These are phyloP conservation scores for Colletes latitarsis DNA, from an alignment of 1,140 invertebrate species.

Conservation along the genomic window DNA sequence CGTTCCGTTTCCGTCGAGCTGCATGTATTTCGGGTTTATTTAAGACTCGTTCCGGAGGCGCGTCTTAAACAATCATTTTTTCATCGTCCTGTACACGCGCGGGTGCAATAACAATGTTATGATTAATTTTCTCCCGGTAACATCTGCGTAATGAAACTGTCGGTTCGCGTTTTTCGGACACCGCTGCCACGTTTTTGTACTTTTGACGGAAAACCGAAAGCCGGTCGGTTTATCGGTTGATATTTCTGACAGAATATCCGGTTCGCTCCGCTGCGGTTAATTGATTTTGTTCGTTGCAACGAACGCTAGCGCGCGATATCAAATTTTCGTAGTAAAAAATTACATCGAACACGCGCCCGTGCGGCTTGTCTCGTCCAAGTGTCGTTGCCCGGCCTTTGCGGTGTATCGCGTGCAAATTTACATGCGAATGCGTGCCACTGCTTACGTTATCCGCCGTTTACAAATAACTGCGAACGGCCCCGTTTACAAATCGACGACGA, in stretches of 20 bases:
- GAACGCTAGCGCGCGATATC: constrained; percentile 20
- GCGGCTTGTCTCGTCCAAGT: constrained; percentile 40
- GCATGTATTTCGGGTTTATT: no score
- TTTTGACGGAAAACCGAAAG: neutral
- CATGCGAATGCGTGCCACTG: constrained; percentile 55
- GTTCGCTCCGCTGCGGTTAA: constrained; percentile 24
- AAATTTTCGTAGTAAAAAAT: constrained; percentile 35
- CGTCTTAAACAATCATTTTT: no score
- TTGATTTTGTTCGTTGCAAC: constrained; percentile 18
- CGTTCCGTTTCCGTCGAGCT: no score
- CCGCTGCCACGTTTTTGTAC: constrained; percentile 1
- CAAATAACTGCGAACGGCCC: constrained; percentile 58
- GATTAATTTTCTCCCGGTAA: neutral
- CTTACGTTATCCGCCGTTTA: constrained; percentile 57
- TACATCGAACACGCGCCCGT: constrained; percentile 1
- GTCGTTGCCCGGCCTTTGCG: constrained; percentile 62
- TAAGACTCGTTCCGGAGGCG: no score
- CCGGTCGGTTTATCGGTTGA: neutral
- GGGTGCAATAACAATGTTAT: neutral
- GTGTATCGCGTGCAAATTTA: constrained; percentile 56
- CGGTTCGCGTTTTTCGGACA: constrained; percentile 7
- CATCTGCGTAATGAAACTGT: constrained; percentile 15
- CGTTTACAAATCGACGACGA: constrained; percentile 52
- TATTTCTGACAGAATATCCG: constrained; percentile 31
- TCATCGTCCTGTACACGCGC: no score